These are phyloP conservation scores for Augochlora pura DNA, from an alignment of 1,140 invertebrate genomes.

Conservation along the genomic window DNA sequence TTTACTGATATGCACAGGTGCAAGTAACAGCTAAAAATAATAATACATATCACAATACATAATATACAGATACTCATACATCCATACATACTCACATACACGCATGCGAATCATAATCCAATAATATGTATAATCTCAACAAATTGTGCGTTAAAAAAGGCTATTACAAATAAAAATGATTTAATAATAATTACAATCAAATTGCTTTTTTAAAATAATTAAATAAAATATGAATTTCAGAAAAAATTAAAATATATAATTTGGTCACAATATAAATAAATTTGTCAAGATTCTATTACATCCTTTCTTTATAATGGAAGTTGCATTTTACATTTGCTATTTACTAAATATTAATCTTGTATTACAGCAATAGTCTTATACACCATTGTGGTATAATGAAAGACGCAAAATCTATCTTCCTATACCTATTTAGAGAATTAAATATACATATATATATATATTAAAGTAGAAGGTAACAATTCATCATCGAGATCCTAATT, in stretches of 20 bases:
- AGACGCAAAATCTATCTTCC: not conserved
- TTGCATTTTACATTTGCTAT: not conserved
- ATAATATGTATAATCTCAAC: not conserved
- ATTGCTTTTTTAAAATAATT: not conserved
- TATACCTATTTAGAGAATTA: not conserved
- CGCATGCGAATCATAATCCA: slow-evolving; percentile 37
- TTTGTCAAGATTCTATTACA: not conserved
- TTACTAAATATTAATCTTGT: not conserved
- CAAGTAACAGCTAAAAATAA: slow-evolving; percentile 28
- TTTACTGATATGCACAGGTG: slow-evolving; percentile 40
- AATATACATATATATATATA: slow-evolving; percentile 3
- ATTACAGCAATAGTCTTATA: not conserved
- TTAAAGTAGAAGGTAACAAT: not conserved
- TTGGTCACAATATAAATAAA: not conserved
- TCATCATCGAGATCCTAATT: not conserved
- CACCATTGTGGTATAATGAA: not conserved
- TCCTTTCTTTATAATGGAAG: not conserved
- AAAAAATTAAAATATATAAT: not conserved
- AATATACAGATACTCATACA: slow-evolving; percentile 21
- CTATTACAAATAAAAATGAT: slow-evolving; percentile 2
- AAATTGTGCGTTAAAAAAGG: slow-evolving; percentile 24
- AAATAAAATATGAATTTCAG: not conserved
- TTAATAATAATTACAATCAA: not conserved
- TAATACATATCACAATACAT: slow-evolving; percentile 46
- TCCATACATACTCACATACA: not conserved